These are phyloP conservation scores for Nineta flava DNA, from an alignment of 2,888 invertebrate genomes.

Conservation along the genomic window DNA sequence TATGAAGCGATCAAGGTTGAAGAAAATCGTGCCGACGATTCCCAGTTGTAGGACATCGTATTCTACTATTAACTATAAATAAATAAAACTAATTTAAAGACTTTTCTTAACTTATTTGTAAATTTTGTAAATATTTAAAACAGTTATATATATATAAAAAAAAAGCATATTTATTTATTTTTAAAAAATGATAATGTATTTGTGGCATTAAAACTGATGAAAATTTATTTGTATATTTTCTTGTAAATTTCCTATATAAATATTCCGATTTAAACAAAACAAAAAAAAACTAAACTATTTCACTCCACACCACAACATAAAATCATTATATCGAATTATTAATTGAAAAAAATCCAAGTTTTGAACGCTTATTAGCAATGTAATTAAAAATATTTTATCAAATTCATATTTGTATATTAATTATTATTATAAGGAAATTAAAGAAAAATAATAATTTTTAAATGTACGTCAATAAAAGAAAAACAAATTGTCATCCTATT, in stretches of 20 bases:
- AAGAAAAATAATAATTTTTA: neutral
- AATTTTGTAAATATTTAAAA: neutral
- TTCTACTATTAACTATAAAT: neutral
- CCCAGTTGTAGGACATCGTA: no score
- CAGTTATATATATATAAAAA: neutral
- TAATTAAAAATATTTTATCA: neutral
- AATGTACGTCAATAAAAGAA: neutral
- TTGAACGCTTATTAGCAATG: slow-evolving; percentile 6
- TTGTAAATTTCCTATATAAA: neutral
- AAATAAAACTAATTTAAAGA: neutral
- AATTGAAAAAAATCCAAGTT: neutral
- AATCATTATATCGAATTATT: no score
- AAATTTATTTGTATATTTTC: neutral
- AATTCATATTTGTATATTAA: no score
- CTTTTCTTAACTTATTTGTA: slow-evolving; percentile 1
- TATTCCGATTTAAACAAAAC: no score
- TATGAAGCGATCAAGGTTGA: no score
- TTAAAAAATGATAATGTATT: neutral
- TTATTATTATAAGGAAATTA: neutral
- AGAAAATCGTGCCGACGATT: no score
- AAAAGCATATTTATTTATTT: neutral
- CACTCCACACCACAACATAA: no score
- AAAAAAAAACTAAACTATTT: neutral
- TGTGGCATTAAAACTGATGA: slow-evolving; percentile 1
- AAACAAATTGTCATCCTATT: neutral